phyloP scores from a whole-genome alignment of 2,113 vertebrate genomes.

The Shinisaurus crocodilurus region DNA sequence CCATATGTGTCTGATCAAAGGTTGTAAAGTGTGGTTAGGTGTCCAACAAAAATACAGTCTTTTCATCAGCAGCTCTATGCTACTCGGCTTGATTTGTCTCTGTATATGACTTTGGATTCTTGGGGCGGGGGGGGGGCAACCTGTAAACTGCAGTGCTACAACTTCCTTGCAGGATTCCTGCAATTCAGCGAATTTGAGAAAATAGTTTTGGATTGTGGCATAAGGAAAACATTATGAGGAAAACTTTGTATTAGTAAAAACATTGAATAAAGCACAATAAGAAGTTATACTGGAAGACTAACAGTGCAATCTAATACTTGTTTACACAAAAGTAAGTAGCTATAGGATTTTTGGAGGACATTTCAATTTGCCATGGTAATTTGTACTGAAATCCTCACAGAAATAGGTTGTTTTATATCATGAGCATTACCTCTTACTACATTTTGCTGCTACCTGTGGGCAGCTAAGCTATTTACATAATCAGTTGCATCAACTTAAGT shows the following conservation, averaged over 20 bases:
- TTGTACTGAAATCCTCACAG: background rate
- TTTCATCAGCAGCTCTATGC: constrained; percentile 29
- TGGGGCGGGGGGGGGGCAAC: background rate
- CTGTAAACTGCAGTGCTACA: background rate
- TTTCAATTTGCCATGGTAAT: background rate
- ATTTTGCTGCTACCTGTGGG: background rate
- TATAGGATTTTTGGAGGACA: background rate
- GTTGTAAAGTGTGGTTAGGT: constrained; percentile 10
- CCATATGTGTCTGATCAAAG: constrained; percentile 35
- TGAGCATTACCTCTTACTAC: background rate
- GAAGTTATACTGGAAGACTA: background rate
- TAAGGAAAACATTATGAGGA: background rate
- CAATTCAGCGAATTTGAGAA: background rate
- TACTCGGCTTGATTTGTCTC: constrained; percentile 19
- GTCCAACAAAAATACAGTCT: constrained; percentile 16
- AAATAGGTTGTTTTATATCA: background rate
- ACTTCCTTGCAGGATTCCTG: background rate
- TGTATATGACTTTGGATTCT: constrained; percentile 16
- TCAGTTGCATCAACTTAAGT: background rate
- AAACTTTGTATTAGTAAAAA: background rate
- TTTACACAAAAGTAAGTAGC: background rate
- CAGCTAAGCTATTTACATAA: constrained; percentile 12
- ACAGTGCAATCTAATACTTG: background rate
- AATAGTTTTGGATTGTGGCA: background rate
- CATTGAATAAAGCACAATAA: background rate